These are phyloP conservation scores for Hecatera dysodea DNA, from an alignment of 2,888 invertebrate species.

Conservation along the genomic window DNA sequence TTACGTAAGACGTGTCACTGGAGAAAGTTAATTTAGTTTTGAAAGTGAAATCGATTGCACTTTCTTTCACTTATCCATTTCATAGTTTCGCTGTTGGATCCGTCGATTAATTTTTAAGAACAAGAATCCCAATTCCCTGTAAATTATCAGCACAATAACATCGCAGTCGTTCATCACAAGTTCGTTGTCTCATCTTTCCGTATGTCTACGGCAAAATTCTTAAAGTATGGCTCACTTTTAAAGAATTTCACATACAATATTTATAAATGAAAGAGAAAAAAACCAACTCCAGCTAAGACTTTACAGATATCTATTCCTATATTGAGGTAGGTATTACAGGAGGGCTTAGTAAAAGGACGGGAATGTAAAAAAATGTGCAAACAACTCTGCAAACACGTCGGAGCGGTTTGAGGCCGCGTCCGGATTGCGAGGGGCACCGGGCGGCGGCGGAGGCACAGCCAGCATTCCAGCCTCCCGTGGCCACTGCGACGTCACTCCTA, in stretches of 20 bases:
- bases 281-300: constrained; percentile 35
- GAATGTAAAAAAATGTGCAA: constrained; percentile 91
- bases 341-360: constrained; percentile 86
- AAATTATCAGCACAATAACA: constrained; percentile 56
- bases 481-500: constrained; percentile 82
- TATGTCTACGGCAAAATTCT: constrained; percentile 43
- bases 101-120: constrained; percentile 71
- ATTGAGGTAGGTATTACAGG: constrained; percentile 74
- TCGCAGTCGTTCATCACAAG: constrained; percentile 44
- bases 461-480: constrained; percentile 87
- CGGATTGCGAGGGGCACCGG: constrained; percentile 88
- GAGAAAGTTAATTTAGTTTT: constrained; percentile 91
- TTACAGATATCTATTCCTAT: constrained; percentile 56
- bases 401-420: constrained; percentile 90
- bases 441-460: constrained; percentile 83
- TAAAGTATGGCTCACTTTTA: constrained; percentile 52
- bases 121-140: constrained; percentile 57
- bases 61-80: constrained; percentile 90
- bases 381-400: constrained; percentile 90
- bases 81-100: constrained; percentile 81
- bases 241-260: constrained; percentile 44
- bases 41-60: constrained; percentile 91
- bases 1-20: constrained; percentile 90
- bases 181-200: constrained; percentile 56
- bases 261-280: constrained; percentile 45